Conservation (phyloP, 2,888 invertebrate genomes). For the Synanthedon myopaeformis region DNA sequence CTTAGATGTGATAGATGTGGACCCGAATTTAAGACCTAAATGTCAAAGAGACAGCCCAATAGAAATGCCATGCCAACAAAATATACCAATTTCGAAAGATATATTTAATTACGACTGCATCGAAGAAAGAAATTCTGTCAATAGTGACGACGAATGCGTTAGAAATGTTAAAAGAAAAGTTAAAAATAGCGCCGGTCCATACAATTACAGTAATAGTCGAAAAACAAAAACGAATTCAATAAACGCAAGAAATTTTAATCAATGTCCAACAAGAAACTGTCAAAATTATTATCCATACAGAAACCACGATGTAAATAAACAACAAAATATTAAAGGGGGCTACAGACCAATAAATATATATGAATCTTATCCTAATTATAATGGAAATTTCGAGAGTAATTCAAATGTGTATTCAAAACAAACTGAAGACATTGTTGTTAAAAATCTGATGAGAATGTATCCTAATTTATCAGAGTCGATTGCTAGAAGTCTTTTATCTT, state of each 20-base stretch:
- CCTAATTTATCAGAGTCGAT: constrained; percentile 17
- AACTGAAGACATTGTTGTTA: neutral
- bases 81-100: neutral
- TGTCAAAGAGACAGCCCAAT: neutral
- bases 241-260: neutral
- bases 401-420: neutral
- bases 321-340: neutral
- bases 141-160: neutral
- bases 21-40: neutral
- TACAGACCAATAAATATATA: neutral
- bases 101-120: neutral
- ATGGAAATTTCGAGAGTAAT: neutral
- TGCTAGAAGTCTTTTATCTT: constrained; percentile 12
- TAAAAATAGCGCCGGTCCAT: neutral
- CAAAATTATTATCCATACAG: neutral
- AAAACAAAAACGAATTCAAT: neutral
- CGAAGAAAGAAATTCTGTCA: neutral
- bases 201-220: neutral
- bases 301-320: neutral
- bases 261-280: neutral
- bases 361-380: neutral
- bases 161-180: neutral
- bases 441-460: constrained; percentile 13
- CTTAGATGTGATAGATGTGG: neutral
- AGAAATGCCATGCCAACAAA: neutral